phyloP scores from a whole-genome alignment of 2,113 vertebrate genomes.

The Butastur rufipennis region DNA sequence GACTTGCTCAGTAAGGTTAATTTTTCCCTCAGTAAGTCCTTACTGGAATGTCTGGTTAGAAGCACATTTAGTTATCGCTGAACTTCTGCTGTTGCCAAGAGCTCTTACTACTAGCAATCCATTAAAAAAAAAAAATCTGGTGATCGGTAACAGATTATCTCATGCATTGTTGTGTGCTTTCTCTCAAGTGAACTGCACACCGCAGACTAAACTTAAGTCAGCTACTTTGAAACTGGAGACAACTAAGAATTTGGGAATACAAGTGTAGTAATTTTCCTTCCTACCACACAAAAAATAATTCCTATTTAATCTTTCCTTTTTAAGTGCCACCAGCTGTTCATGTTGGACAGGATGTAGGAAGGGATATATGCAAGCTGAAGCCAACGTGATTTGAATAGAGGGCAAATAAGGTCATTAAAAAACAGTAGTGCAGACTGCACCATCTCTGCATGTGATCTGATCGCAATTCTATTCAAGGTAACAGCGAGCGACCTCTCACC shows the following conservation, averaged over 20 bases:
- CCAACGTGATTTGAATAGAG: neutral
- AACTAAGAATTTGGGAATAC: neutral
- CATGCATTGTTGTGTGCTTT: neutral
- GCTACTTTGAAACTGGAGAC: neutral
- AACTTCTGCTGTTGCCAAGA: neutral
- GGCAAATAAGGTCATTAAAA: neutral
- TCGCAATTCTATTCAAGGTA: neutral
- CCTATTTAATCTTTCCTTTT: neutral
- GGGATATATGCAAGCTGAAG: neutral
- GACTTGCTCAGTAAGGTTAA: neutral
- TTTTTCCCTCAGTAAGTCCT: neutral
- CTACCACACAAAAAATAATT: neutral
- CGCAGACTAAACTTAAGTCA: neutral
- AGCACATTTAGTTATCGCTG: neutral
- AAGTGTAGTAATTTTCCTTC: neutral
- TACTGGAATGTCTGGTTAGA: neutral
- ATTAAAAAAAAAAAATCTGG: neutral
- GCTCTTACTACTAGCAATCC: neutral
- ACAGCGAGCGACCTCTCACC: neutral
- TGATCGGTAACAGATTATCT: neutral
- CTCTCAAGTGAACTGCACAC: neutral
- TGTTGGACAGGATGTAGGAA: neutral
- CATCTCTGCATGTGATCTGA: neutral
- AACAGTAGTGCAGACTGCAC: neutral
- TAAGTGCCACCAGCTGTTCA: neutral